Conservation (phyloP, 2,113 vertebrate species). For the Siphamia tubifer region DNA sequence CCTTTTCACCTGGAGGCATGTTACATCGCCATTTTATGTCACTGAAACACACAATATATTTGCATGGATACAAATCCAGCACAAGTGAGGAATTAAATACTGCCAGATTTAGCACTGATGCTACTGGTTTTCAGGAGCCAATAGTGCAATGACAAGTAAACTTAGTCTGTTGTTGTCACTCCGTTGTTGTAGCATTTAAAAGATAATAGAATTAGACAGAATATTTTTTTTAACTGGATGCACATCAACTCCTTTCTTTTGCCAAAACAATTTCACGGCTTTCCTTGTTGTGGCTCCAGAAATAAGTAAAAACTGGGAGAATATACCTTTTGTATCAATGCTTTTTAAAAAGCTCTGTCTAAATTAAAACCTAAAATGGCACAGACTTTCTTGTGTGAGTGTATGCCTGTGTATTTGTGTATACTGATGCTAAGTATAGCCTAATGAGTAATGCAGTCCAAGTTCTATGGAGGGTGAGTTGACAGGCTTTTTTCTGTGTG, state of each 20-base stretch:
- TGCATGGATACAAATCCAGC: not conserved
- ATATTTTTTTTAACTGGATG: not conserved
- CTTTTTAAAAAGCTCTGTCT: not conserved
- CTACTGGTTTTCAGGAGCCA: no score
- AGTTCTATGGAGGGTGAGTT: constrained; percentile 36
- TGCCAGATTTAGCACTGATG: not conserved
- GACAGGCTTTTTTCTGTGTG: constrained; percentile 24
- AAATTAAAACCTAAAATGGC: no score
- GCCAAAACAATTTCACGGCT: constrained; percentile 1
- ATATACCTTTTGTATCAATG: not conserved
- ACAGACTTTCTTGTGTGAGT: not conserved
- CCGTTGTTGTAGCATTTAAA: no score
- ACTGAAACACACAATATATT: constrained; percentile 25
- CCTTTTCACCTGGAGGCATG: constrained; percentile 48
- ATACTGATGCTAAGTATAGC: constrained; percentile 55
- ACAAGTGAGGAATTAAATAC: not conserved
- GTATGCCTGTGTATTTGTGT: not conserved
- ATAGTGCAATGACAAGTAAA: not conserved
- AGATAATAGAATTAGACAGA: no score
- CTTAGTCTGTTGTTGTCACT: not conserved
- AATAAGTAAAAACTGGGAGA: not conserved
- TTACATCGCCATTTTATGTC: constrained; percentile 8
- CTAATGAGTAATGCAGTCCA: constrained; percentile 59
- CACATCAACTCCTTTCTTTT: not conserved
- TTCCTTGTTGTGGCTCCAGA: not conserved